phyloP scores from a whole-genome alignment of 2,888 invertebrate species.

The Eurytoma adleriae region DNA sequence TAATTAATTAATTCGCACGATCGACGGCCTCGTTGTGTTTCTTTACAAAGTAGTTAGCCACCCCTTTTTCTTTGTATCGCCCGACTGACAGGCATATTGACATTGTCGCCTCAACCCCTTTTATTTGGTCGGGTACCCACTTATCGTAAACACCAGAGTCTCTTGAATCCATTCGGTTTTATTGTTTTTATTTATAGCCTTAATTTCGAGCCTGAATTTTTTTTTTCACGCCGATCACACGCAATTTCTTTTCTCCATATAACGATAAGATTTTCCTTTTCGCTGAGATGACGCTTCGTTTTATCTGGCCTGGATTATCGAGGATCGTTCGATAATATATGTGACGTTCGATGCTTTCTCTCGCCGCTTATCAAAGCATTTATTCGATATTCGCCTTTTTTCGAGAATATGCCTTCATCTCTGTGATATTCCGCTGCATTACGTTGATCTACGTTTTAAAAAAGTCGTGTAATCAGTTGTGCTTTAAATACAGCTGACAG shows the following conservation, averaged over 20 bases:
- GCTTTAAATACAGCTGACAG: no score
- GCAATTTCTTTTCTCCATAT: no score
- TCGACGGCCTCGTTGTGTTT: neutral
- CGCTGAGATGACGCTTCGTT: neutral
- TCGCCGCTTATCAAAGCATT: neutral
- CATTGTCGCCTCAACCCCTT: neutral
- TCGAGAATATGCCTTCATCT: neutral
- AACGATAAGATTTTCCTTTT: neutral
- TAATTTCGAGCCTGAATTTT: no score
- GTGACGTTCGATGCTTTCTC: neutral
- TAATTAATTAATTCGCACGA: neutral
- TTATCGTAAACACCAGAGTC: no score
- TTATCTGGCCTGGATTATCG: neutral
- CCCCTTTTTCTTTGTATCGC: neutral
- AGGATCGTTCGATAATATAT: neutral
- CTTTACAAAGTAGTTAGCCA: neutral
- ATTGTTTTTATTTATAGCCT: no score
- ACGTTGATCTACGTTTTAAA: neutral
- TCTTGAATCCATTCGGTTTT: no score
- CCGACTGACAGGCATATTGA: neutral
- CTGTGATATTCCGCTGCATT: no score
- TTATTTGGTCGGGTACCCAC: no score
- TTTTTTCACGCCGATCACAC: no score
- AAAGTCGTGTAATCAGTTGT: no score
- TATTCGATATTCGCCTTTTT: neutral